Base-by-base conservation (phyloP, 2,888 invertebrate genomes). In the Nymphalis c-album region DNA sequence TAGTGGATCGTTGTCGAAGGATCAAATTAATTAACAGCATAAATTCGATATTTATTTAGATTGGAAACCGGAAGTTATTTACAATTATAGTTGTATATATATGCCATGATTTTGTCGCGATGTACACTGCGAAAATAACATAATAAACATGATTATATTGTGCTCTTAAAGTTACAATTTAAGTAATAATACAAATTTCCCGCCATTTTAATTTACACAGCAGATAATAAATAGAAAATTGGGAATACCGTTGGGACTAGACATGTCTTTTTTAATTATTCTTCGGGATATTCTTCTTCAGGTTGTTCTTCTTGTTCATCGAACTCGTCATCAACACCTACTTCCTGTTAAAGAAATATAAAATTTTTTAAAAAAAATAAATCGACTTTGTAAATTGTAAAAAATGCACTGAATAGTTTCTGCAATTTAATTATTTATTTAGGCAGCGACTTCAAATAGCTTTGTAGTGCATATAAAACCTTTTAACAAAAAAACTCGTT, bases 291-390 rank as follows among this genome's bases (percentile, higher is more conserved):
- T 13, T 87, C 88, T 62, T 90, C 88, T 62, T 90, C 88, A 2
- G 76, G 82, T 0, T 84, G 82, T 10, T 83, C 77, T 69, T 91
- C 93, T 75, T 94, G 94, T 53, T 94, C 94, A 45, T 94, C 94
- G 67, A 94, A 94, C 68, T 94, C 94, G 58, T 94, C 94, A 67
- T 94, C 94, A 0, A 94, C 94, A 0, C 94, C 94, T 0, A 94
- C 94, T 76, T 94, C 94, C 94, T 94, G 80, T 1, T 76, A 77
- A 70, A 10, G 64, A n/a, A 63, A 31, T 22, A 47, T 18, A 13
- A 7, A n/a, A 50, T 40, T 26, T 2, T n/a, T n/a, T n/a, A n/a
- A 16, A 26, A 8, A 20, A 26, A 26, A 53, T 3, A 31, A 31
- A 6, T 31, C 5, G 6, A 31, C 26, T 31, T 5, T 26, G 5